Evolutionary conservation across 1,140 invertebrate genomes (phyloP).

Genomic region (Venturia canescens): DNA sequence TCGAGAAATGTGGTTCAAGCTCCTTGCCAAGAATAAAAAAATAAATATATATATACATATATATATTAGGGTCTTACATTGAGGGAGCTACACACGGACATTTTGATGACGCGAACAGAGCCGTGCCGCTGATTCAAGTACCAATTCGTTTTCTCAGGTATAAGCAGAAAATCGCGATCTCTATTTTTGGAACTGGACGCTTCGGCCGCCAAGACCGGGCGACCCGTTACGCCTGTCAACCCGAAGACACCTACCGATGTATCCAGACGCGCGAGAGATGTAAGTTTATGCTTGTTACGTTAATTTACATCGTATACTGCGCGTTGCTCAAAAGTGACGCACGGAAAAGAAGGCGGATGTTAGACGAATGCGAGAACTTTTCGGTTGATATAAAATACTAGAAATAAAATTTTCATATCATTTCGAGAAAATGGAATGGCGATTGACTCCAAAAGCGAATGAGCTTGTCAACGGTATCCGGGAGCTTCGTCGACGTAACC

Average conservation of each 20-base stretch:
- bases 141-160: constrained; percentile 78
- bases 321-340: constrained; percentile 11
- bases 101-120: constrained; percentile 20
- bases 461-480: neutral
- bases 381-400: neutral
- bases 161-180: constrained; percentile 90
- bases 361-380: neutral
- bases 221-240: constrained; percentile 72
- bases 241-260: constrained; percentile 75
- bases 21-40: constrained; percentile 24
- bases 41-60: neutral
- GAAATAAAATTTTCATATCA: neutral
- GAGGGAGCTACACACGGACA: neutral
- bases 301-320: constrained; percentile 29
- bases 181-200: constrained; percentile 92
- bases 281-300: constrained; percentile 68
- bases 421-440: neutral
- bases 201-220: constrained; percentile 75
- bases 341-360: neutral
- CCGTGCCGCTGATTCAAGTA: constrained; percentile 1
- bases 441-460: neutral
- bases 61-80: neutral
- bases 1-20: constrained; percentile 12
- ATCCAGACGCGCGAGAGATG: constrained; percentile 79
- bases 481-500: too few relatives aligned